phyloP scores from a whole-genome alignment of 2,888 invertebrate species.

The Slavum lentiscoides region DNA sequence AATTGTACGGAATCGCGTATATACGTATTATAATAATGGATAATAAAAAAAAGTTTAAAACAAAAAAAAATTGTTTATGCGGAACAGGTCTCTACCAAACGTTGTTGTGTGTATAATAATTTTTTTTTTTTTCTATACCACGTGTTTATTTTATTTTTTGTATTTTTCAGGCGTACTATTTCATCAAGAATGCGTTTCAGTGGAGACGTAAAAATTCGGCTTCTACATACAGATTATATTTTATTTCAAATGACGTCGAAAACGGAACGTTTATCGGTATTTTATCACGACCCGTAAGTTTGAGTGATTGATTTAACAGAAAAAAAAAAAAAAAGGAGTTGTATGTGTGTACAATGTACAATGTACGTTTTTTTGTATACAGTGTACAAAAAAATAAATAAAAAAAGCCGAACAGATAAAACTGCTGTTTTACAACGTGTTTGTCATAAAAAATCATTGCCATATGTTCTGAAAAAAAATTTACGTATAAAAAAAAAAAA shows the following conservation, averaged over 20 bases:
- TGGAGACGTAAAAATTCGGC: conserved; percentile 26
- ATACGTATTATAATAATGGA: no score
- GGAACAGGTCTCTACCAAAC: no score
- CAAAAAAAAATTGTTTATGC: no score
- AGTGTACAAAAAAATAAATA: neutral
- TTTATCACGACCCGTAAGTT: conserved; percentile 37
- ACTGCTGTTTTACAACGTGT: neutral
- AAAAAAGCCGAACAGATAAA: neutral
- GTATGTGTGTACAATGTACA: neutral
- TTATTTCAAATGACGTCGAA: conserved; percentile 29
- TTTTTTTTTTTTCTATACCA: no score
- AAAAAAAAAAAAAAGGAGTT: no score
- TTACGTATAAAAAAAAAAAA: no score
- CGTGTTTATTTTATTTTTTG: neutral
- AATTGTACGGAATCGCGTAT: no score
- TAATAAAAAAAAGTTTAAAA: no score
- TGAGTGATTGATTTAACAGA: no score
- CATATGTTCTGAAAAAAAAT: neutral
- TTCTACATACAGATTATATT: conserved; percentile 20
- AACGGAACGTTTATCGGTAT: conserved; percentile 43
- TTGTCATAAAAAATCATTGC: neutral
- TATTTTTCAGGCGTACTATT: conserved; percentile 37
- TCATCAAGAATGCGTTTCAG: conserved; percentile 41
- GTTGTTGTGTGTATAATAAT: no score
- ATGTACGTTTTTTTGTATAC: neutral